phyloP scores from a whole-genome alignment of 2,113 vertebrate species.

The Nesogale talazaci region DNA sequence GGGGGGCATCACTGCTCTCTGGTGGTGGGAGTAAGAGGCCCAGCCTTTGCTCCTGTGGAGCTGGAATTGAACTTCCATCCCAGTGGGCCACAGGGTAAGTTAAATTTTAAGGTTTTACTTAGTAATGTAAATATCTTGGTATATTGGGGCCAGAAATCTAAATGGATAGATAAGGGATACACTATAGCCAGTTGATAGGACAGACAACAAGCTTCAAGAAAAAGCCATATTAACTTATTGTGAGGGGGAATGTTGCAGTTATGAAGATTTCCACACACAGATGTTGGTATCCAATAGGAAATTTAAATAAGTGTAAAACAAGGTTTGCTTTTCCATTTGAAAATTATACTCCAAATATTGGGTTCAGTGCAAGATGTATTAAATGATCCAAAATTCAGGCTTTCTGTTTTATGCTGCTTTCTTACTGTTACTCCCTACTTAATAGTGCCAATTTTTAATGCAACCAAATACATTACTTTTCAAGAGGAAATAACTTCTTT shows the following conservation, averaged over 20 bases:
- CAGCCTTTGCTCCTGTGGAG: no score
- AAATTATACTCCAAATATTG: not conserved
- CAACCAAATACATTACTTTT: constrained; percentile 13
- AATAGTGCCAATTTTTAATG: constrained; percentile 21
- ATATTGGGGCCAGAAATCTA: not conserved
- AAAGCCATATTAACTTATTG: not conserved
- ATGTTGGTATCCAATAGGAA: not conserved
- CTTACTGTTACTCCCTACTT: not conserved
- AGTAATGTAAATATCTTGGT: not conserved
- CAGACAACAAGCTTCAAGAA: not conserved
- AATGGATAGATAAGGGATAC: not conserved
- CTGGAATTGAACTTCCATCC: no score
- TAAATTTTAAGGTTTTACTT: not conserved
- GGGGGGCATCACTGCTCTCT: no score
- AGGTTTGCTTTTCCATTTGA: not conserved
- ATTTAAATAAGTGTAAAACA: not conserved
- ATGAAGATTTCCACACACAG: no score
- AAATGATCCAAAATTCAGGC: not conserved
- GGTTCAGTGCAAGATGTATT: not conserved
- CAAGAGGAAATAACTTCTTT: not conserved
- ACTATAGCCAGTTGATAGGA: not conserved
- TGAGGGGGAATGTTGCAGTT: not conserved
- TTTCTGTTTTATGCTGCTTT: not conserved
- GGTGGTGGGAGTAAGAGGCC: no score
- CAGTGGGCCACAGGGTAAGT: no score